These are phyloP conservation scores for Clusia tigrina DNA, from an alignment of 2,888 invertebrate species.

Conservation along the genomic window DNA sequence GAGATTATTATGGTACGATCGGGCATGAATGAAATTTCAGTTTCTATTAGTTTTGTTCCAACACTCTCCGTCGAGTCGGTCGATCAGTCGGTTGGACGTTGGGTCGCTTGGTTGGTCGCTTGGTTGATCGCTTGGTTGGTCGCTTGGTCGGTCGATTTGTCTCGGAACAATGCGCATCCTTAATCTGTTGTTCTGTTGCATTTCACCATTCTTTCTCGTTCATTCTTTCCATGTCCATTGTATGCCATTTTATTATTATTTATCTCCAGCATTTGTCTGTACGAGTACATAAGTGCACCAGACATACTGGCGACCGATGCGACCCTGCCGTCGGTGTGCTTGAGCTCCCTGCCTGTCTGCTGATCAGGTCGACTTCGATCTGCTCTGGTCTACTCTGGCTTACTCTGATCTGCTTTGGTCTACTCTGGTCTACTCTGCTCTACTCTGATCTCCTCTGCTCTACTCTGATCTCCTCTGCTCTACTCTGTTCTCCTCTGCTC, in stretches of 20 bases:
- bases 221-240: neutral
- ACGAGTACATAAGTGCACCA: conserved; percentile 5
- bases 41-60: conserved; percentile 33
- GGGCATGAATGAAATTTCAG: conserved; percentile 47
- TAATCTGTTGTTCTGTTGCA: conserved; percentile 11
- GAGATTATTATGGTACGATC: too few species aligned
- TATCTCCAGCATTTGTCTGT: neutral
- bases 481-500: neutral
- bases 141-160: conserved; percentile 35
- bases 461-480: neutral
- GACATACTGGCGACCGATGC: conserved; percentile 16
- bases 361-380: too few species aligned
- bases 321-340: too few species aligned
- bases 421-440: neutral
- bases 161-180: neutral
- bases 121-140: too few species aligned
- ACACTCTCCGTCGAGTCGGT: neutral
- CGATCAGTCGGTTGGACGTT: neutral
- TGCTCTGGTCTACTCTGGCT: too few species aligned
- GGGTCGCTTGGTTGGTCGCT: too few species aligned
- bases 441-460: neutral
- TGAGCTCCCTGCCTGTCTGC: too few species aligned
- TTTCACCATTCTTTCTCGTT: neutral
- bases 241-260: neutral
- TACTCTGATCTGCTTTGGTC: neutral